Evolutionary conservation across 2,113 vertebrate species (phyloP).

Genomic region (Hirundichthys speculiger): DNA sequence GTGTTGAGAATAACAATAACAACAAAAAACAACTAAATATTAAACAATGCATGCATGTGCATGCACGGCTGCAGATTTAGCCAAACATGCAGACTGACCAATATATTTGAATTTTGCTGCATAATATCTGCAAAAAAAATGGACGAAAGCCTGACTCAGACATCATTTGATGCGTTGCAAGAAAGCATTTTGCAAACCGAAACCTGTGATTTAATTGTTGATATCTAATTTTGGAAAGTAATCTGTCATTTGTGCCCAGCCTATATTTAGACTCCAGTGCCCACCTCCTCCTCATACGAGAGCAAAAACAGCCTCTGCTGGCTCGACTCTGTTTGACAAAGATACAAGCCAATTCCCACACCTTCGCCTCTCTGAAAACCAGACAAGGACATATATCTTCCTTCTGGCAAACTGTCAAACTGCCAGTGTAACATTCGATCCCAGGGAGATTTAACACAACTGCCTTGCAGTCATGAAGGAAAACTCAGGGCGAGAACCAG

Average conservation of each 20-base stretch:
- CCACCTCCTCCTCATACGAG: constrained; percentile 7
- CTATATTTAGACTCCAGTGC: constrained; percentile 22
- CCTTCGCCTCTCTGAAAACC: constrained; percentile 47
- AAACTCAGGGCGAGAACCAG: constrained; percentile 38
- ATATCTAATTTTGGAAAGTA: constrained; percentile 36
- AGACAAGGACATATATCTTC: constrained; percentile 60
- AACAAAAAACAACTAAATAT: too few species aligned
- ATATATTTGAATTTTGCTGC: too few species aligned
- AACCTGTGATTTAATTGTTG: constrained; percentile 26
- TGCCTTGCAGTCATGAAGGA: constrained; percentile 34
- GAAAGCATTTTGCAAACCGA: not conserved
- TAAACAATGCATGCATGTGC: too few species aligned
- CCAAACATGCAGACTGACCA: too few species aligned
- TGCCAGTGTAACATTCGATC: constrained; percentile 41
- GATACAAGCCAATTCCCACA: constrained; percentile 55
- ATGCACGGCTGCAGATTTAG: too few species aligned
- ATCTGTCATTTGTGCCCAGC: constrained; percentile 7
- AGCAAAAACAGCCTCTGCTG: constrained; percentile 12
- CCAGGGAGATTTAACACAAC: constrained; percentile 54
- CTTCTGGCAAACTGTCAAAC: constrained; percentile 50
- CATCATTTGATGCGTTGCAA: constrained; percentile 6
- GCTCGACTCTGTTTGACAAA: constrained; percentile 33
- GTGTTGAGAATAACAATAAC: too few species aligned
- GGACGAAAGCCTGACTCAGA: too few species aligned
- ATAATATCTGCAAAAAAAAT: too few species aligned